Base-by-base conservation (phyloP, 2,888 invertebrate species). In the Spodoptera exigua region DNA sequence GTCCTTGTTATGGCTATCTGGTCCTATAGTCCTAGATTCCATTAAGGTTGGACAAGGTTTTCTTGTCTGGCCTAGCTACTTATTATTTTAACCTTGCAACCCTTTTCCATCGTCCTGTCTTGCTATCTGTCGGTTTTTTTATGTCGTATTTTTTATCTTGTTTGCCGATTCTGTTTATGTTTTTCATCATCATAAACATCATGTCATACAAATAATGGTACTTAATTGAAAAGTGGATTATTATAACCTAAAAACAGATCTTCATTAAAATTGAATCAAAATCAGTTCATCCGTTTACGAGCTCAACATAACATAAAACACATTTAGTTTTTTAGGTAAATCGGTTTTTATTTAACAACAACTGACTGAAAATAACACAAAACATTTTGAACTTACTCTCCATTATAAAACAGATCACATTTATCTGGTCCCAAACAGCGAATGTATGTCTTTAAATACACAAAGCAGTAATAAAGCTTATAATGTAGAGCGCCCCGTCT, bases 71-170 rank as follows among this genome's bases (percentile, higher is more conserved):
- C 62, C 58, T 53, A 4, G 41, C 58, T 62, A 43, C 7, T 51
- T 46, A 59, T 61, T 36, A 27, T 56, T 70, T 7, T 61, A 47
- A 56, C 52, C 37, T 64, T 43, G 36, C 52, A 45, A 27, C 48
- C 48, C 55, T 47, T 39, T 39, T 51, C 61, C 57, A 32, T 21
- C 48, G 36, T 74, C 55, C 60, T 66, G 58, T 59, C 57, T 61
- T 65, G 61, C 63, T 65, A 43, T 62, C 45, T 66, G 69, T 64
- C 59, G 60, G 60, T 70, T 59, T 57, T n/a, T 54, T 10, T 53
- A 12, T 40, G 17, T 73, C 46, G 34, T 68, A 61, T 49, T 54
- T 59, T 55, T 61, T 34, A 27, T 39, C 45, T 45, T 51, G 13
- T 57, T 49, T 40, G 2, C 46, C 21, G n/a, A n/a, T 49, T 62